Percentiles rank a stretch among this genome's conserved stretches.
Evolutionary conservation across 1,140 invertebrate genomes (phyloP).

Genomic region (Sminthurides bifidus): DNA sequence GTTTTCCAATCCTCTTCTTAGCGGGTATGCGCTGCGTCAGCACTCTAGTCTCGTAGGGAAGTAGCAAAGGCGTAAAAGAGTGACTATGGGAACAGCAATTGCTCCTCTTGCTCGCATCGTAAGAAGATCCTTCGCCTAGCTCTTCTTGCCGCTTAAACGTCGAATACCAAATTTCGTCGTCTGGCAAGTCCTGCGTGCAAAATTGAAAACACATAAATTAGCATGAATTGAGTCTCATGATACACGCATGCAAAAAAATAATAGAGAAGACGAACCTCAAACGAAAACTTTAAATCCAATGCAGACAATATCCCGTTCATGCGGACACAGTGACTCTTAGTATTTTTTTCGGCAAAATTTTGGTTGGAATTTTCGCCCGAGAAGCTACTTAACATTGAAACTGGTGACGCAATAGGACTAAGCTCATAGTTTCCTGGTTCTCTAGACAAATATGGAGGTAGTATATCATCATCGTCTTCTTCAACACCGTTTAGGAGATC

Average conservation of each 20-base stretch:
- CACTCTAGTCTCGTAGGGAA: conserved; percentile 56
- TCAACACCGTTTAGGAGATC: no score
- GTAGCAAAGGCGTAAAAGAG: conserved; percentile 42
- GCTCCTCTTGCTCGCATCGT: not conserved
- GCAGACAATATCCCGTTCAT: conserved; percentile 20
- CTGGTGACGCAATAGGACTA: conserved; percentile 3
- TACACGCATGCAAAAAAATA: not conserved
- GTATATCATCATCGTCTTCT: no score
- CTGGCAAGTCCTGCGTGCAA: conserved; percentile 41
- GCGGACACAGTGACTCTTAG: conserved; percentile 23
- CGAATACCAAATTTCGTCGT: conserved; percentile 60
- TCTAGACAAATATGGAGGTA: no score
- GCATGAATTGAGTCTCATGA: not conserved
- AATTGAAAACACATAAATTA: not conserved
- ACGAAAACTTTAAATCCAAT: conserved; percentile 24
- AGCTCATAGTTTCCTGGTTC: no score
- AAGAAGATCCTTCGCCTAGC: not conserved
- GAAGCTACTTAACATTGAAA: conserved; percentile 4
- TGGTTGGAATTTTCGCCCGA: not conserved
- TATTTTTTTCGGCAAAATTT: not conserved
- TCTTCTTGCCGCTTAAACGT: conserved; percentile 59
- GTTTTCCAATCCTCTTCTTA: conserved; percentile 39
- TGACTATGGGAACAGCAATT: conserved; percentile 44
- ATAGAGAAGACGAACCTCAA: conserved; percentile 17
- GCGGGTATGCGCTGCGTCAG: conserved; percentile 33